Evolutionary conservation across 2,888 invertebrate genomes (phyloP).

Genomic region (Spisula solida): DNA sequence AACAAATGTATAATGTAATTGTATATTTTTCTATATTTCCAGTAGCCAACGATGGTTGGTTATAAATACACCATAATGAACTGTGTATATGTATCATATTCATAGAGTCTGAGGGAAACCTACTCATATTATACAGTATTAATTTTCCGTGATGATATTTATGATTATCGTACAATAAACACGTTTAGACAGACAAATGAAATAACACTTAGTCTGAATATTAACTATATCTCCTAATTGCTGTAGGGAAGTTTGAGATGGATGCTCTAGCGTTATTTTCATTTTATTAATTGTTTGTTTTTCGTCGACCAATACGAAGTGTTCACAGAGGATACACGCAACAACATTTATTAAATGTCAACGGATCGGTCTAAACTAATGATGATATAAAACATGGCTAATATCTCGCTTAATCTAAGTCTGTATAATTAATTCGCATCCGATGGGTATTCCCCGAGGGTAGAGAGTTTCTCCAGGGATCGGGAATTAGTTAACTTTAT

Average conservation of each 20-base stretch:
- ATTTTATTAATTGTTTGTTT: constrained; percentile 39
- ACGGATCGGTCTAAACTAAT: constrained; percentile 29
- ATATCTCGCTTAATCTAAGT: constrained; percentile 69
- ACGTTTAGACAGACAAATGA: constrained; percentile 10
- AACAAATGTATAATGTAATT: background rate
- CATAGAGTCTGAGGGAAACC: background rate
- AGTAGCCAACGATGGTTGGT: background rate
- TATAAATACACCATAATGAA: background rate
- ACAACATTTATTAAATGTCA: constrained; percentile 58
- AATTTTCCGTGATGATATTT: background rate
- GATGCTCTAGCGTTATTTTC: constrained; percentile 21
- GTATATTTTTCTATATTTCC: background rate
- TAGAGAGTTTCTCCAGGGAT: constrained; percentile 56
- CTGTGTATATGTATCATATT: background rate
- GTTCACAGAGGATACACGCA: constrained; percentile 20
- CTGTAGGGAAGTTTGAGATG: constrained; percentile 27
- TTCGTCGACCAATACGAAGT: constrained; percentile 32
- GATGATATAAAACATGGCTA: constrained; percentile 57
- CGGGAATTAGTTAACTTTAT: constrained; percentile 69
- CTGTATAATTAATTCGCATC: constrained; percentile 64
- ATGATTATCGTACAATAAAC: background rate
- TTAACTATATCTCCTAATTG: constrained; percentile 35
- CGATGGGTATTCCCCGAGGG: constrained; percentile 46
- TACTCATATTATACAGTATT: background rate
- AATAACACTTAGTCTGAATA: constrained; percentile 35